Percentiles rank a stretch among this genome's conserved stretches.
Conservation (phyloP, 2,888 invertebrate species). For the Meiosimyza platycephala region DNA sequence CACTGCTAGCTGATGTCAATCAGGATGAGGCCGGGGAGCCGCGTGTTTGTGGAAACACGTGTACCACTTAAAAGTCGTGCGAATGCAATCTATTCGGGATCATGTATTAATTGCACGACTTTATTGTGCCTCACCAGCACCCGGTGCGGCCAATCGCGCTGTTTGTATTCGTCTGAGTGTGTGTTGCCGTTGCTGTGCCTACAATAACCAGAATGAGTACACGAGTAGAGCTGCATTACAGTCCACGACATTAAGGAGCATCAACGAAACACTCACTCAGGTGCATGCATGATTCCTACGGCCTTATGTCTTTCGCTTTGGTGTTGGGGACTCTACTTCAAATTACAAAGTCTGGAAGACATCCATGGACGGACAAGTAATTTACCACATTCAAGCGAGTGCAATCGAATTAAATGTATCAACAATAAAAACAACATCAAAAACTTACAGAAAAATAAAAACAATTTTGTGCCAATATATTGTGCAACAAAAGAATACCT, state of each 20-base stretch:
- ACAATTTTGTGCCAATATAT: background rate
- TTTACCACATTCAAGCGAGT: slow-evolving; percentile 23
- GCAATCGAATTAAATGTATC: slow-evolving; percentile 11
- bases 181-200: background rate
- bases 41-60: slow-evolving; percentile 50
- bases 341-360: background rate
- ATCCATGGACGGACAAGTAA: background rate
- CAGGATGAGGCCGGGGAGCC: slow-evolving; percentile 20
- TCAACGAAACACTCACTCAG: slow-evolving; percentile 12
- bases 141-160: slow-evolving; percentile 9
- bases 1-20: slow-evolving; percentile 6
- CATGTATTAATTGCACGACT: slow-evolving; percentile 61
- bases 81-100: slow-evolving; percentile 58
- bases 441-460: background rate
- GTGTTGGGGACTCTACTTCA: background rate
- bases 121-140: slow-evolving; percentile 46
- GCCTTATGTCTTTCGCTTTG: background rate
- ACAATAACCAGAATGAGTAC: too few relatives aligned
- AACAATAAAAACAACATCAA: background rate
- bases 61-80: slow-evolving; percentile 59
- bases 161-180: background rate
- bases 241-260: slow-evolving; percentile 21
- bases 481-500: too few relatives aligned
- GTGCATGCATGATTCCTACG: slow-evolving; percentile 21
- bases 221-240: background rate